A percentile compares a stretch with the other conserved stretches of the same genome.
These are phyloP conservation scores for Cebus imitator DNA, from an alignment of 2,113 vertebrate genomes.

Conservation along the genomic window DNA sequence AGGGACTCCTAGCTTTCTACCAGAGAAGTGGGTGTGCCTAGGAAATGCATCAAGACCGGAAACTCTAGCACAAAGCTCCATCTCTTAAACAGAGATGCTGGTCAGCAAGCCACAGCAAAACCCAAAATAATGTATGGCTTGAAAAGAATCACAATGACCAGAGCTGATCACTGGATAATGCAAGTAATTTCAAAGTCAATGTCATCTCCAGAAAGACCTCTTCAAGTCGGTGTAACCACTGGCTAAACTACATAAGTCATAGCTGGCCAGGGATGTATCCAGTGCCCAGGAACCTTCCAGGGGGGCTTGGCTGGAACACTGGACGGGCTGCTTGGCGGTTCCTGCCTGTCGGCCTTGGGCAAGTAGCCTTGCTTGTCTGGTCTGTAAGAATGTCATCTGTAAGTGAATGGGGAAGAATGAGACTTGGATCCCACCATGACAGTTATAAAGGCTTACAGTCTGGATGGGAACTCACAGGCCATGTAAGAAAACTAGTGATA, in stretches of 20 bases:
- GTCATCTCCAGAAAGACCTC: not conserved
- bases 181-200: accelerated
- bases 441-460: not conserved
- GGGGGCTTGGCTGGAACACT: not conserved
- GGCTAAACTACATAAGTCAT: accelerated
- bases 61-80: not conserved
- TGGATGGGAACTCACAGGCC: too few species aligned
- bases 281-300: not conserved
- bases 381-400: not conserved
- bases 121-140: accelerated
- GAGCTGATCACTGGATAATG: accelerated
- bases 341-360: not conserved
- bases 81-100: not conserved
- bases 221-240: accelerated
- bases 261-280: accelerated
- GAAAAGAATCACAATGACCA: not conserved
- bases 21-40: not conserved
- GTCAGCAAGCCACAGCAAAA: not conserved
- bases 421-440: accelerated
- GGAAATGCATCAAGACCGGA: not conserved
- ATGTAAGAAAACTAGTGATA: accelerated
- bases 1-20: not conserved
- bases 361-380: not conserved
- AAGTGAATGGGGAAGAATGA: not conserved
- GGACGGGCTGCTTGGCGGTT: accelerated